Conservation (phyloP, 2,113 vertebrate genomes). For the Spilogale gracilis region DNA sequence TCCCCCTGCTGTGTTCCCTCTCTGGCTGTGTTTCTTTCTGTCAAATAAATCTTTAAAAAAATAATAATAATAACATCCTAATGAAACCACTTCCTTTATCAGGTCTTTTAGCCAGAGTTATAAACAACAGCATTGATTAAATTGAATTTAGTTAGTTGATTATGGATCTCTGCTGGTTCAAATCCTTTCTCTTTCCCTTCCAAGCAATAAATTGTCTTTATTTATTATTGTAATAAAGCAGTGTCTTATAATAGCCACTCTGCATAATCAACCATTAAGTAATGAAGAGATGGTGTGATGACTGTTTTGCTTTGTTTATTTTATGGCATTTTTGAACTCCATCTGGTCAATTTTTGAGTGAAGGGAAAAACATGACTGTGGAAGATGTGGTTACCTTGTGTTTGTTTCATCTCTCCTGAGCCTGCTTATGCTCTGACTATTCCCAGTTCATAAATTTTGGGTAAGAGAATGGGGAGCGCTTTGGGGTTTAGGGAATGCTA, state of each 20-base stretch:
- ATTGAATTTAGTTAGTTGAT: slow-evolving; percentile 19
- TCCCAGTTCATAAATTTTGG: neutral
- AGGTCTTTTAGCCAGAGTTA: neutral
- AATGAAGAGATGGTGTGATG: neutral
- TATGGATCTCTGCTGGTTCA: slow-evolving; percentile 20
- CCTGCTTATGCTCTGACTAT: neutral
- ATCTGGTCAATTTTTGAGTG: neutral
- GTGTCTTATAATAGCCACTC: neutral
- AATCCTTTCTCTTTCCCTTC: neutral
- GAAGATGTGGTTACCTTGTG: neutral
- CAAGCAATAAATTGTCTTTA: neutral
- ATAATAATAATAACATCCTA: slow-evolving; percentile 67
- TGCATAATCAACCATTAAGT: neutral
- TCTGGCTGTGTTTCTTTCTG: too few species aligned
- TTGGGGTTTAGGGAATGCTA: neutral
- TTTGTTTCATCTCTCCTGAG: neutral
- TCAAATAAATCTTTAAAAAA: too few species aligned
- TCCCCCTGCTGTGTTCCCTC: too few species aligned
- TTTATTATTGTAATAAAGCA: neutral
- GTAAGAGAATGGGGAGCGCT: neutral
- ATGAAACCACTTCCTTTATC: slow-evolving; percentile 63
- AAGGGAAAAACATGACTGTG: neutral
- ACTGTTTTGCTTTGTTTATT: neutral
- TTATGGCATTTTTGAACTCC: neutral
- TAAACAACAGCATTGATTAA: slow-evolving; percentile 26